Evolutionary conservation across 2,113 vertebrate species (phyloP).

Genomic region (Gallinago media): DNA sequence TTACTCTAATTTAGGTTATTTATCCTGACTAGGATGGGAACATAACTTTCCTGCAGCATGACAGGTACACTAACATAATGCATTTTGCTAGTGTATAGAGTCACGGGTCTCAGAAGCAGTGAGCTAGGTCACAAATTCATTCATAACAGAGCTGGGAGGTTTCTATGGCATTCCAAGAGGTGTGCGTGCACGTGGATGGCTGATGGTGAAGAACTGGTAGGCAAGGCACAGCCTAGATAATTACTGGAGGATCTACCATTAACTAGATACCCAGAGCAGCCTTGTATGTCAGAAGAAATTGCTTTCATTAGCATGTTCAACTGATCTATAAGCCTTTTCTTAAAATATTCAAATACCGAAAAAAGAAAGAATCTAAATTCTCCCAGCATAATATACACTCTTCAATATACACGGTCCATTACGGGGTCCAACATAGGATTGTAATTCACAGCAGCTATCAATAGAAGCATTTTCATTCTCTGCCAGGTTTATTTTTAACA

Average conservation of each 20-base stretch:
- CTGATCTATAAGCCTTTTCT: background rate
- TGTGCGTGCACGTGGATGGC: background rate
- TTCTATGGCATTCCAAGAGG: background rate
- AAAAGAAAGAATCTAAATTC: background rate
- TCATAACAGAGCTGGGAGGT: background rate
- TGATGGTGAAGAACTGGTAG: background rate
- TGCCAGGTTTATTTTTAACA: constrained; percentile 31
- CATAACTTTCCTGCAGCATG: background rate
- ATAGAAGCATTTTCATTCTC: background rate
- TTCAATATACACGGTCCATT: background rate
- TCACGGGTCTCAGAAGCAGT: background rate
- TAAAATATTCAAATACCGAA: background rate
- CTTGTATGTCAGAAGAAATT: background rate
- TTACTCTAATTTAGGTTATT: background rate
- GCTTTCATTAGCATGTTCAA: constrained; percentile 30
- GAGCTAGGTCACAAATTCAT: background rate
- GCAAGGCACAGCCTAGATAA: background rate
- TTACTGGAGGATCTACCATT: background rate
- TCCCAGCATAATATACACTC: background rate
- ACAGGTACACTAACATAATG: background rate
- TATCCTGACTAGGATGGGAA: background rate
- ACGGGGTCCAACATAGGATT: background rate
- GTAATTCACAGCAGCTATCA: constrained; percentile 16
- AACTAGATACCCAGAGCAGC: background rate
- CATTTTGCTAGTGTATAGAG: background rate